Base-by-base conservation (phyloP, 2,113 vertebrate species). In the Microcebus tavaratra region DNA sequence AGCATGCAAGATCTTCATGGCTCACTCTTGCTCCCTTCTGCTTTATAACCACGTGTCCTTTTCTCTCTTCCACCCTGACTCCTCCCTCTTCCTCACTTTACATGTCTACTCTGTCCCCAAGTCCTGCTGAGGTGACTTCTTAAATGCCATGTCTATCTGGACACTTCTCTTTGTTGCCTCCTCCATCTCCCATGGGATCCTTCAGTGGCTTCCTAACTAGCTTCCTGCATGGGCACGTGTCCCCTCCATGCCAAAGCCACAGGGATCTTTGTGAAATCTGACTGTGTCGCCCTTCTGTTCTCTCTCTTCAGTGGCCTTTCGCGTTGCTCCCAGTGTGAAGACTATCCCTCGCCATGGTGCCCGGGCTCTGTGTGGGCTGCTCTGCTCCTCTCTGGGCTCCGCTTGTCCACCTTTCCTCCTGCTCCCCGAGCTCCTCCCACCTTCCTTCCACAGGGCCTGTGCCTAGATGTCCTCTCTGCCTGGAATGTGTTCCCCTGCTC, bases 11-110 rank as follows among this genome's bases (percentile, higher is more conserved):
- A 31, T 18, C 39, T n/a, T 67, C 21, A 1, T 31, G 48, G 27
- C n/a, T 1, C 50, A 11, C 63, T 63, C 14, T n/a, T 14, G 7
- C 25, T 88, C 13, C 63, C 39, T 53, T 76, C 70, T 73, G 63
- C 17, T 0, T n/a, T 4, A 18, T 45, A 10, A 17, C 5, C 61
- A 5, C 0, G 0, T 15, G 39, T 48, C 45, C 18, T 63, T 50
- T n/a, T 7, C 21, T 48, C 25, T 18, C 8, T 68, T 73, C 48
- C 18, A 39, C 18, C n/a, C 42, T 23, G 11, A 42, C 11, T 2
- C 45, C 15, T 78, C 76, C 20, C 1, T 57, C 76, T 82, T 83
- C 17, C 36, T 48, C 50, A 39, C 31, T 75, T 42, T 39, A 42
- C 14, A 23, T 3, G 17, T 91, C 79, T 82, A 6, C 31, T 39